Evolutionary conservation across 2,888 invertebrate species (phyloP).

Genomic region (Cheilosia variabilis): DNA sequence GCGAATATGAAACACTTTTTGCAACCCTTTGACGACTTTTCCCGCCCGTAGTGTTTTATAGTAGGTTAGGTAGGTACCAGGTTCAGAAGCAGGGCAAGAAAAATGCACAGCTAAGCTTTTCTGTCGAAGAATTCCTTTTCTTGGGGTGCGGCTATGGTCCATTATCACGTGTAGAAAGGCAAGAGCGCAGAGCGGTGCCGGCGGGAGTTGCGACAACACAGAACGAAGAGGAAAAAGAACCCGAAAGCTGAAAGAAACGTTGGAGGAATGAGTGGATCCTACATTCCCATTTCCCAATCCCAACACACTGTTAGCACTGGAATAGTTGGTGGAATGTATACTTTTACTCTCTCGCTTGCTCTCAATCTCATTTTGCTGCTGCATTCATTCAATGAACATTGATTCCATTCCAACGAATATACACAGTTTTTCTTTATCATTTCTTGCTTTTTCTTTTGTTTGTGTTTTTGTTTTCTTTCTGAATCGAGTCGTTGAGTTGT

Average conservation of each 20-base stretch:
- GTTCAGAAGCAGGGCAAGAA: slow-evolving; percentile 33
- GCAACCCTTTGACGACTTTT: slow-evolving; percentile 57
- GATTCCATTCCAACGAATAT: slow-evolving; percentile 70
- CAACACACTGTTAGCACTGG: slow-evolving; percentile 48
- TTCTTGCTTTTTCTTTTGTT: slow-evolving; percentile 29
- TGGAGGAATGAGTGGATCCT: slow-evolving; percentile 25
- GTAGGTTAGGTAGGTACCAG: not conserved
- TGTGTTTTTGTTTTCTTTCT: slow-evolving; percentile 50
- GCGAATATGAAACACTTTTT: not conserved
- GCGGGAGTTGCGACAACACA: slow-evolving; percentile 1
- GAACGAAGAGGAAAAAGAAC: slow-evolving; percentile 37
- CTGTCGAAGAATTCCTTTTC: slow-evolving; percentile 6
- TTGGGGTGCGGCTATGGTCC: not conserved
- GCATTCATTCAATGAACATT: slow-evolving; percentile 73
- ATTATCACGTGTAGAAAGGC: not conserved
- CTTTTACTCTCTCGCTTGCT: slow-evolving; percentile 50
- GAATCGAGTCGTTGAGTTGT: slow-evolving; percentile 54
- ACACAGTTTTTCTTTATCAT: slow-evolving; percentile 62
- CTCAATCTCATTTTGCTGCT: slow-evolving; percentile 45
- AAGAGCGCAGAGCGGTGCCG: too few relatives aligned
- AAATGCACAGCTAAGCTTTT: slow-evolving; percentile 70
- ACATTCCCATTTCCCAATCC: slow-evolving; percentile 18
- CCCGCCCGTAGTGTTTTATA: not conserved
- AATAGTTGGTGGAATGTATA: slow-evolving; percentile 18
- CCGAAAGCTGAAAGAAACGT: slow-evolving; percentile 23